Conservation (phyloP, 2,888 invertebrate genomes). For the Thecophora atra region DNA sequence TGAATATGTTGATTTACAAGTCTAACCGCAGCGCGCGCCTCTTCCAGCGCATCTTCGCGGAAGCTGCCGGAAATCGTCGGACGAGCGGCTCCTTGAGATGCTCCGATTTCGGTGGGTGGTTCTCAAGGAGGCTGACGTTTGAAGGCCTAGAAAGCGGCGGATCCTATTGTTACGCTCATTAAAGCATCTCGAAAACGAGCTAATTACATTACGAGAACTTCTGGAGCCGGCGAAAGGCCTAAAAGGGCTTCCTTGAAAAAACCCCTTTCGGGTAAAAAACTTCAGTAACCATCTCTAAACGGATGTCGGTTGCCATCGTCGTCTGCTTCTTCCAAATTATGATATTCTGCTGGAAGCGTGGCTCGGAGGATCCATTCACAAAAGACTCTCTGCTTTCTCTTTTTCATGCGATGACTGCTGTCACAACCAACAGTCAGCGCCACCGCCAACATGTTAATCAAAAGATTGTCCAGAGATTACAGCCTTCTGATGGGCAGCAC, state of each 20-base stretch:
- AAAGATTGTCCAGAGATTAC: constrained; percentile 35
- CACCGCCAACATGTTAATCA: constrained; percentile 32
- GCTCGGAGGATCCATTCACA: not conserved
- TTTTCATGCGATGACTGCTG: not conserved
- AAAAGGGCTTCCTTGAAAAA: not conserved
- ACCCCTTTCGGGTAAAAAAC: not conserved
- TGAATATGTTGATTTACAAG: constrained; percentile 35
- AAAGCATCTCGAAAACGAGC: constrained; percentile 29
- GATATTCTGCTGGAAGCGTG: constrained; percentile 4
- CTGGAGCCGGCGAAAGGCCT: not conserved
- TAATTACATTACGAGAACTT: constrained; percentile 33
- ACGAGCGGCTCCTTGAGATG: not conserved
- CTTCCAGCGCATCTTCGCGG: not conserved
- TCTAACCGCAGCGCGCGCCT: constrained; percentile 33
- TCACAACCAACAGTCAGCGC: not conserved
- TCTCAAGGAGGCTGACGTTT: too few relatives aligned
- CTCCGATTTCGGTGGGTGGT: not conserved
- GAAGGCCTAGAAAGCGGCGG: not conserved
- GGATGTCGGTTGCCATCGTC: not conserved
- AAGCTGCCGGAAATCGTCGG: not conserved
- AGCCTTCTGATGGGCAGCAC: constrained; percentile 32
- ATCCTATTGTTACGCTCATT: constrained; percentile 22
- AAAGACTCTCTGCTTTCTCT: not conserved
- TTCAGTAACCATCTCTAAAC: constrained; percentile 16
- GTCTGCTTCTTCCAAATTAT: not conserved